Evolutionary conservation across 1,140 invertebrate genomes (phyloP), one percentile per base, ranked within the genome.

Genomic region (Lepidurus apus): DNA sequence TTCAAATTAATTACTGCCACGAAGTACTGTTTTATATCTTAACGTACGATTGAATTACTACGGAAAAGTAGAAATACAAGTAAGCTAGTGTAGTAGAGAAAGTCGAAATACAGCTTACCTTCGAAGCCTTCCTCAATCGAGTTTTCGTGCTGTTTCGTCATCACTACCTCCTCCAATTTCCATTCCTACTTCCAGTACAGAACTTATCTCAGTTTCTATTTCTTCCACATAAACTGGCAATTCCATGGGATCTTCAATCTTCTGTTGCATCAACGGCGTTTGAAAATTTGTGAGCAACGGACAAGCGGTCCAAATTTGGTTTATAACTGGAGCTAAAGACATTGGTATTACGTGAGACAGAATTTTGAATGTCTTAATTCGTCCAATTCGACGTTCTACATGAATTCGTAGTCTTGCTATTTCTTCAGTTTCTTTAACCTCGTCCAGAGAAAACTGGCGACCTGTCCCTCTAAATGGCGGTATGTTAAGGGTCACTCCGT

Each of bases 291-390:
- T 76, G 43, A 76, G 21, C 9, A 43, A 9, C 10, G 42, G 0
- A n/a, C 75, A 76, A 8, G 43, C 43, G 10, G 75, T 76, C 75
- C 75, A 76, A 45, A 76, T 47, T 47, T 76, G 75, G 43, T 76
- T 76, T 26, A 76, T 8, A 21, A 76, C 11, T 13, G 13, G 34
- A 43, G 75, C 47, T 17, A 11, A 43, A 8, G 26, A 42, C 47
- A 45, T 43, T 9, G 75, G 75, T 42, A 76, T 3, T 11, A 76
- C 7, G 75, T 76, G 34, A 8, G 24, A 26, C 75, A 76, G 17
- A 44, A 76, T 76, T 42, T n/a, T 43, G 17, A 42, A 76, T 43
- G 26, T 17, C 17, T 76, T 76, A n/a, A 43, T 76, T 7, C 75
- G 5, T 26, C n/a, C 13, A 42, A 76, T 76, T 10, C 13, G 43